phyloP scores from a whole-genome alignment of 2,888 invertebrate genomes.

The Sabatieria punctata region DNA sequence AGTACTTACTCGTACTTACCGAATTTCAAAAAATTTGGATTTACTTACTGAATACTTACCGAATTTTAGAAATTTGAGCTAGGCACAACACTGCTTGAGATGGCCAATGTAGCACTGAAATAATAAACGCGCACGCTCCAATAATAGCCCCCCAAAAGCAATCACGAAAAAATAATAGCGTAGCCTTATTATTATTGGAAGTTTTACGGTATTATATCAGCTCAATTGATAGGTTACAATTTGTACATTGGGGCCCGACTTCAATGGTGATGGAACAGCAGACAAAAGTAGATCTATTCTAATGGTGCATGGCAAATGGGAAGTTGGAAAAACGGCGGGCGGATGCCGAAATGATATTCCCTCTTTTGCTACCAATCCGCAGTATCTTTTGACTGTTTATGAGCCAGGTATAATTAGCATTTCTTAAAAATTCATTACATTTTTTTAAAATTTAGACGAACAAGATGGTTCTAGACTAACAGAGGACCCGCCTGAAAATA shows the following conservation, averaged over 20 bases:
- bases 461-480: neutral
- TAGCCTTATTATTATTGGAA: neutral
- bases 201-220: neutral
- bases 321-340: constrained; percentile 34
- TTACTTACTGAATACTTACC: no score
- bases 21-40: no score
- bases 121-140: no score
- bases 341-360: constrained; percentile 39
- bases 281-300: constrained; percentile 25
- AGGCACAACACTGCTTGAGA: no score
- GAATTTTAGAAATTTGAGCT: no score
- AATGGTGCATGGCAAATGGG: constrained; percentile 35
- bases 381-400: constrained; percentile 34
- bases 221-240: constrained; percentile 29
- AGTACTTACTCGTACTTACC: no score
- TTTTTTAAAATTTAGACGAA: neutral
- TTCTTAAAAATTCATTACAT: no score
- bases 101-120: no score
- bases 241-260: constrained; percentile 37
- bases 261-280: constrained; percentile 33
- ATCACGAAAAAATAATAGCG: no score
- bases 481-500: neutral
- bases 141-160: no score
- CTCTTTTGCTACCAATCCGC: constrained; percentile 39
- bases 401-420: constrained; percentile 22